Percentiles rank a stretch among this genome's conserved stretches.
phyloP scores from a whole-genome alignment of 2,888 invertebrate species.

The Onthophagus sagittarius region DNA sequence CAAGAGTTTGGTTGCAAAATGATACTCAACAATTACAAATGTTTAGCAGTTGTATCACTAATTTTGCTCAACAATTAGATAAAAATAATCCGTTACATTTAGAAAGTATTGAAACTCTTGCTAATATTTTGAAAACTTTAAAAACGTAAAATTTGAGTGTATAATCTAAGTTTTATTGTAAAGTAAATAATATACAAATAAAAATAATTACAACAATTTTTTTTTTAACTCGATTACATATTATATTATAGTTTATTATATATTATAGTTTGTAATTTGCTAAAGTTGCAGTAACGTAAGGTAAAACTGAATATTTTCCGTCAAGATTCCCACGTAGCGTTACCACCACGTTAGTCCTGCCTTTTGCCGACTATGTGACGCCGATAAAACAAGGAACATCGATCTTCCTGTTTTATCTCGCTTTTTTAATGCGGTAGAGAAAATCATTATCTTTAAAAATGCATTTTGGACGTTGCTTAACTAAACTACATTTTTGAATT shows the following conservation, averaged over 20 bases:
- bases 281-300: too few relatives aligned
- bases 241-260: constrained; percentile 74
- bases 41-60: constrained; percentile 56
- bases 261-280: too few relatives aligned
- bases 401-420: too few relatives aligned
- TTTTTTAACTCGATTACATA: constrained; percentile 51
- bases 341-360: too few relatives aligned
- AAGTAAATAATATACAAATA: neutral
- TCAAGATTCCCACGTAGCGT: too few relatives aligned
- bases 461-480: too few relatives aligned
- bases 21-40: constrained; percentile 57
- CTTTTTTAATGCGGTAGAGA: too few relatives aligned
- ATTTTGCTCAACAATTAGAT: constrained; percentile 57
- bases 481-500: too few relatives aligned
- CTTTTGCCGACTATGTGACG: too few relatives aligned
- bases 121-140: constrained; percentile 44
- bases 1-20: constrained; percentile 61
- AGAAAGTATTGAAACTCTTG: constrained; percentile 45
- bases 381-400: too few relatives aligned
- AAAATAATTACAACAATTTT: neutral
- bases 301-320: too few relatives aligned
- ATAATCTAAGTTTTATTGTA: neutral
- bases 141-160: constrained; percentile 14
- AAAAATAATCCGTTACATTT: constrained; percentile 59
- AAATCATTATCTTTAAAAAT: too few relatives aligned